phyloP scores from a whole-genome alignment of 2,888 invertebrate species.

The Napeogenes sylphis region DNA sequence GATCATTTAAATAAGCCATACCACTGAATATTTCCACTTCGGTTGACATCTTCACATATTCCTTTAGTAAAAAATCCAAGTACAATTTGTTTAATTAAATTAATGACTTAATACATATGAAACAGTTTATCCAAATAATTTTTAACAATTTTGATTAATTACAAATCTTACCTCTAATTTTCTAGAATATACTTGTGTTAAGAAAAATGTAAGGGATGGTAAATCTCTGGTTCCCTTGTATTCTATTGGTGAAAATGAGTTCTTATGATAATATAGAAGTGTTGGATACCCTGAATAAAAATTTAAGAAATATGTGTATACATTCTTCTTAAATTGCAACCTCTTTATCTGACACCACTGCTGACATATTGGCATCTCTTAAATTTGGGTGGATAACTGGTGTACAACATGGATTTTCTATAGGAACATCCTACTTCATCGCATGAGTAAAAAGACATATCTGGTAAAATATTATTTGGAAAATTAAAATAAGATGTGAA shows the following conservation, averaged over 20 bases:
- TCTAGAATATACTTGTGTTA: slow-evolving; percentile 80
- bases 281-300: slow-evolving; percentile 78
- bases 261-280: slow-evolving; percentile 85
- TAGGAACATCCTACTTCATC: no score
- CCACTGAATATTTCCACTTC: slow-evolving; percentile 79
- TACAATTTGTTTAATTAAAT: neutral
- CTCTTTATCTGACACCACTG: neutral
- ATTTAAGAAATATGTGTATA: neutral
- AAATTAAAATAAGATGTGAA: no score
- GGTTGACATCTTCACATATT: slow-evolving; percentile 41
- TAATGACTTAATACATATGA: slow-evolving; percentile 12
- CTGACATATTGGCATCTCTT: neutral
- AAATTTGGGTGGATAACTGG: no score
- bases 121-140: neutral
- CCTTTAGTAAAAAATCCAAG: slow-evolving; percentile 38
- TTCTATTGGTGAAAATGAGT: slow-evolving; percentile 81
- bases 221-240: slow-evolving; percentile 88
- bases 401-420: no score
- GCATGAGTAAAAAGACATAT: neutral
- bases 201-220: slow-evolving; percentile 85
- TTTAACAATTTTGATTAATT: neutral
- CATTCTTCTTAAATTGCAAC: neutral
- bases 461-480: neutral
- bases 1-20: slow-evolving; percentile 84
- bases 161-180: slow-evolving; percentile 36